Evolutionary conservation across 2,888 invertebrate genomes (phyloP).

Genomic region (Rhopalosiphum nymphaeae): DNA sequence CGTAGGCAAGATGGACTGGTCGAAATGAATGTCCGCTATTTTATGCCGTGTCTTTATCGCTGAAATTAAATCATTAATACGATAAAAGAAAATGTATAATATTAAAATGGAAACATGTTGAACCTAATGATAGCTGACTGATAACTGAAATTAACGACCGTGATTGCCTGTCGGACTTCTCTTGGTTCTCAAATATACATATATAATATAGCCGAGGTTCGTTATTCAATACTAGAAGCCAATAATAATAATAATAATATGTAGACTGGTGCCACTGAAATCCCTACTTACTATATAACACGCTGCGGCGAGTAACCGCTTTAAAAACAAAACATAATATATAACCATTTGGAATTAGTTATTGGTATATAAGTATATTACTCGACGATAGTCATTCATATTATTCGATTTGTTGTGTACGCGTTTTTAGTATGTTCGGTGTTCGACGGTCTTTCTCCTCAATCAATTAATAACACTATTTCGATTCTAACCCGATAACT

Average conservation of each 20-base stretch:
- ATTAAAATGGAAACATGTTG: conserved; percentile 33
- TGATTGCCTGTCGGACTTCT: conserved; percentile 37
- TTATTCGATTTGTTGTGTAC: background rate
- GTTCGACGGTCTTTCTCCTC: background rate
- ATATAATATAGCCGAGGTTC: background rate
- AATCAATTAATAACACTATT: background rate
- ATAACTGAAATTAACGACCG: conserved; percentile 43
- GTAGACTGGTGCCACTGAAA: conserved; percentile 21
- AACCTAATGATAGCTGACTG: conserved; percentile 41
- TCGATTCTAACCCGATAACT: background rate
- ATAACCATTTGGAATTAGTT: background rate
- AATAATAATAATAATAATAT: conserved; percentile 22
- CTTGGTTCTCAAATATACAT: background rate
- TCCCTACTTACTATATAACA: background rate
- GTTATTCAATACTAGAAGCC: conserved; percentile 42
- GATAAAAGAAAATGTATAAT: background rate
- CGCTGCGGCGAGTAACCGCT: background rate
- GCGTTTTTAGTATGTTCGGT: background rate
- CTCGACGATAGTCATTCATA: too few relatives aligned
- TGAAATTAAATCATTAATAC: conserved; percentile 45
- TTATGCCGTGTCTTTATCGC: conserved; percentile 8
- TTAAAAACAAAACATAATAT: conserved; percentile 11
- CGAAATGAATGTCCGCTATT: background rate
- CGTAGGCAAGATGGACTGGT: conserved; percentile 35
- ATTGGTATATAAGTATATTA: background rate